Base-by-base conservation (phyloP, 1,140 invertebrate genomes). In the Anastrepha ludens region DNA sequence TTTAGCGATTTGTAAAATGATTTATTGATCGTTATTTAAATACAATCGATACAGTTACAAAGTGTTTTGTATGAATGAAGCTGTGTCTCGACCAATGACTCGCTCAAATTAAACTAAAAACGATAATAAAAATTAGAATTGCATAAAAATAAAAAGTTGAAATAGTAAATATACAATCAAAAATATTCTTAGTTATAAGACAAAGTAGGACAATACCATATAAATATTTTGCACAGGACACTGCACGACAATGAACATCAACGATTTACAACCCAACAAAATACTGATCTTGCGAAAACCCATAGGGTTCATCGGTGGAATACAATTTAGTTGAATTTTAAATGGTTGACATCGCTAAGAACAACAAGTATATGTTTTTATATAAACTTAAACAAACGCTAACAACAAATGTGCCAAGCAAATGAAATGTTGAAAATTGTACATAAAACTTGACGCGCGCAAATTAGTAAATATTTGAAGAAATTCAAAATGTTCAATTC, bases 201-300 rank as follows among this genome's bases (percentile, higher is more conserved):
- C 74, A 81, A 81, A 81, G 74, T 50, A 15, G 47, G 47, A 81
- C 74, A 81, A 55, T 47, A 39, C 67, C 67, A 74, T 17, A 55
- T 13, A 74, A 74, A 74, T 70, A 44, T 86, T 60, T 86, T 86
- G 85, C 85, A 86, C 85, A 62, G 59, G 85, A 60, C 85, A 86
- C 85, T 60, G 85, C 85, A 62, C 85, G 85, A 86, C 85, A 86
- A 86, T 55, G 55, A 81, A 50, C 74, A 81, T 20, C 41, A 81
- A 81, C 74, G 74, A 29, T 58, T 50, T 58, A 81, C 3, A 81
- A n/a, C 13, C 50, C 44, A 81, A 29, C 44, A 11, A 55, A 81
- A 2, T 55, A 20, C 47, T 29, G 44, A 20, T 2, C 7, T 1
- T 29, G 2, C 74, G 7, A 55, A 3, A 55, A 13, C 70, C 4